Base-by-base conservation (phyloP, 2,888 invertebrate genomes). In the Cylindroiulus punctatus region DNA sequence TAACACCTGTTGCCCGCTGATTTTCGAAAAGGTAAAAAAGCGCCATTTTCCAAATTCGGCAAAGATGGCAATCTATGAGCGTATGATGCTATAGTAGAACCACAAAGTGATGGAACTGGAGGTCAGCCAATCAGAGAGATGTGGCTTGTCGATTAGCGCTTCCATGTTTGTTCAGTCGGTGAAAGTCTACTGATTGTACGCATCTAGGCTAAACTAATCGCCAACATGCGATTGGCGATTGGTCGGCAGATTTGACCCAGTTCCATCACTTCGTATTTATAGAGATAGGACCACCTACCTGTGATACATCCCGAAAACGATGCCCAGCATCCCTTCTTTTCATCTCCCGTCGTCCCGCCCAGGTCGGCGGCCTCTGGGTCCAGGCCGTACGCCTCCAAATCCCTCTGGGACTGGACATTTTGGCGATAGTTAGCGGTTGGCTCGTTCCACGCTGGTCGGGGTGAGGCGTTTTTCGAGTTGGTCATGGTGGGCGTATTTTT, bases 281-380 rank as follows among this genome's bases (percentile, higher is more conserved):
- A 17, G 47, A 47, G 47, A 17, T 47, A 47, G 14, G 36, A 36
- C 36, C 36, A 47, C 47, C 47, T 82, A 86, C 86, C 86, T 40
- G 86, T 86, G 32, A 84, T 84, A 36, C 86, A 86, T 65, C 84
- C 84, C 19, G 86, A 84, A 47, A 84, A 86, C 76, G 86, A 86
- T 1, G 86, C 84, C 86, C 86, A 86, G 32, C 86, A 86, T 22
- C 86, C 76, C 42, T 86, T 85, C 22, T 84, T 86, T 14, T 86
- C 86, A 42, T 86, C 86, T 4, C 86, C 86, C 42, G 86, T 86
- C 12, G 86, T 86, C 42, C 86, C 86, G 19, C 86, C 86, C 36
- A 86, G 26, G 19, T 44, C 44, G 2, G 17, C 82, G 3, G 47
- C 86, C 1, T 52, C 86, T 0, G 52, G 83, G 22, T 86, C 52